A percentile compares a stretch with the other conserved stretches of the same genome.
phyloP scores from a whole-genome alignment of 2,888 invertebrate genomes.

The Caenorhabditis sp. region DNA sequence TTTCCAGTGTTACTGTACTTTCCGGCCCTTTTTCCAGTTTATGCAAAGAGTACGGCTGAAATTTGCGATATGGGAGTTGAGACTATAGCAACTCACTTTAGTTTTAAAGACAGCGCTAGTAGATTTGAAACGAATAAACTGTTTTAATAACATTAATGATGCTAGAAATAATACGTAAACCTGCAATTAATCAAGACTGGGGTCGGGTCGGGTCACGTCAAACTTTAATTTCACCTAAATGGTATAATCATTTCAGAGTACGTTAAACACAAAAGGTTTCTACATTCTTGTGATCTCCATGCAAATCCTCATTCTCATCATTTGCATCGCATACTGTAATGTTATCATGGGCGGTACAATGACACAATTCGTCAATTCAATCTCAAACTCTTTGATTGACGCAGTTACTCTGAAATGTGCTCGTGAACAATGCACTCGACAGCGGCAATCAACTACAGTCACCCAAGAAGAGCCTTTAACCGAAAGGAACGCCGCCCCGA shows the following conservation, averaged over 20 bases:
- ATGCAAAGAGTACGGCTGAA: neutral
- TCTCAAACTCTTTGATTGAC: slow-evolving; percentile 11
- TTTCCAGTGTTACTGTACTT: neutral
- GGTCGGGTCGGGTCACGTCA: neutral
- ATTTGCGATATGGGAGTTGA: too few relatives aligned
- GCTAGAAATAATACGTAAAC: neutral
- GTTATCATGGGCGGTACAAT: slow-evolving; percentile 48
- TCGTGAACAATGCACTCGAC: slow-evolving; percentile 6
- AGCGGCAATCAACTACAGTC: slow-evolving; percentile 11
- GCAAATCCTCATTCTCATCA: slow-evolving; percentile 47
- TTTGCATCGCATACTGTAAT: slow-evolving; percentile 48
- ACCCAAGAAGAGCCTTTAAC: slow-evolving; percentile 34
- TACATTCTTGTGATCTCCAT: slow-evolving; percentile 30
- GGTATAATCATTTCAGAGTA: slow-evolving; percentile 25
- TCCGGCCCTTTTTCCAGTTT: neutral
- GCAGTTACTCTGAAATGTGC: slow-evolving; percentile 19
- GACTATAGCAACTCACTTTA: too few relatives aligned
- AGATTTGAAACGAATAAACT: neutral
- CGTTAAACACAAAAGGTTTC: slow-evolving; percentile 32
- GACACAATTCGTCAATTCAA: slow-evolving; percentile 22
- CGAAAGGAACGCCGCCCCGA: slow-evolving; percentile 2
- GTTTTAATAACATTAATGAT: neutral
- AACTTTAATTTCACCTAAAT: neutral
- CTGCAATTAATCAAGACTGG: neutral
- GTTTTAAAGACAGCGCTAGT: neutral